phyloP scores from a whole-genome alignment of 1,140 invertebrate species.

The Gryllus bimaculatus region DNA sequence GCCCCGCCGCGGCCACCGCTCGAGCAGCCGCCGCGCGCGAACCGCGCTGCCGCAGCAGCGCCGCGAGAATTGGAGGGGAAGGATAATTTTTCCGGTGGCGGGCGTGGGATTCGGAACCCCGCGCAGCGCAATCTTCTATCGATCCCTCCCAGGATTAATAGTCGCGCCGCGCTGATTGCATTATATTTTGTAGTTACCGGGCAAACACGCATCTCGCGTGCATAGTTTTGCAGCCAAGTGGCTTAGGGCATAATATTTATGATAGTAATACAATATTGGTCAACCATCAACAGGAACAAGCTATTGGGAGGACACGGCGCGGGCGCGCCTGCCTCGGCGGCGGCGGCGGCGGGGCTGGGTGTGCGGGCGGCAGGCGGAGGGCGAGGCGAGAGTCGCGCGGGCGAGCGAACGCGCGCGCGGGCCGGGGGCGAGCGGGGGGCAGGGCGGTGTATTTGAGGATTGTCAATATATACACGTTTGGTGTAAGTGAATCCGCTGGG shows the following conservation, averaged over 20 bases:
- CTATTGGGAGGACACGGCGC: not conserved
- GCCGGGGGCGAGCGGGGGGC: not conserved
- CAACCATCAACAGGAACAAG: conserved; percentile 14
- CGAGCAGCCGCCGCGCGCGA: not conserved
- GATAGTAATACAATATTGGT: conserved; percentile 18
- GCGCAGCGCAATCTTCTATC: not conserved
- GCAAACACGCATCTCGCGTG: conserved; percentile 3
- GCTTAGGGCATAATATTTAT: conserved; percentile 10
- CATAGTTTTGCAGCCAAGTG: conserved; percentile 5
- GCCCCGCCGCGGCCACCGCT: no score
- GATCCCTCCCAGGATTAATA: not conserved
- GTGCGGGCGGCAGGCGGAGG: no score
- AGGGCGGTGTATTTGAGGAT: conserved; percentile 16
- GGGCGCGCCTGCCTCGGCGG: no score
- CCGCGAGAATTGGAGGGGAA: not conserved
- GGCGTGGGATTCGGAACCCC: not conserved
- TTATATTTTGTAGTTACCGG: not conserved
- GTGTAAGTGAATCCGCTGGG: not conserved
- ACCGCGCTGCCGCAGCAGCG: no score
- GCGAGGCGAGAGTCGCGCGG: no score
- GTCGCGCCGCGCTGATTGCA: not conserved
- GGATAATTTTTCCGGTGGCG: not conserved
- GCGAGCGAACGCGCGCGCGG: no score
- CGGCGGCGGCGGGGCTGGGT: no score
- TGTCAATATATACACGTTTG: conserved; percentile 11